Evolutionary conservation across 1,140 invertebrate species (phyloP), one percentile per base, ranked within the genome.

Genomic region (Ditylenchus dipsaci): DNA sequence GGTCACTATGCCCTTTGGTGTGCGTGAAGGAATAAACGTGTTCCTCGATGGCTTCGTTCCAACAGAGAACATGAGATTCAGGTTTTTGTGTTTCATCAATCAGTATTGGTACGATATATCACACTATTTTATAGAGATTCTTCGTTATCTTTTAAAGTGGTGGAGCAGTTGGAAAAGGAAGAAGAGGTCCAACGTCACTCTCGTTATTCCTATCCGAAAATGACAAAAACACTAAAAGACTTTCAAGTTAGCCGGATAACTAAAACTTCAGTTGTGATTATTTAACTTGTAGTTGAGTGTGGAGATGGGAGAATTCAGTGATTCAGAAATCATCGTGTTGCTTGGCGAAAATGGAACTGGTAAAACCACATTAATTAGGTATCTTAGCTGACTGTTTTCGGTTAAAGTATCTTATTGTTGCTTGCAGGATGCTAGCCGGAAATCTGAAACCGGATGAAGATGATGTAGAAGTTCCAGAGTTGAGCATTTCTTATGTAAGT

Each of bases 41-140:
- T 99, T 99, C 85, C 87, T 99, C 71, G 96, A 99, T 86, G 96
- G 96, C 49, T 98, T 97, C 87, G 93, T 99, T 3, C 95, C 95
- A 49, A 97, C 96, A 19, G 96, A 99, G 86, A 99, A 99, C 86
- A 88, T 99, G 84, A 88, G 96, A 82, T 99, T 99, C 86, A 88
- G 96, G 69, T 95, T 96, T 78, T 84, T 30, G 3, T 21, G 29
- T 23, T 9, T 23, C 21, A 93, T n/a, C 23, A 23, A 21, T 1
- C 19, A 11, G 47, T 9, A 58, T 62, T 7, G 8, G 19, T 33
- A 8, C n/a, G 17, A 11, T 64, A 19, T 17, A 63, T 72, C 17
- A 26, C 23, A 21, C 13, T 42, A 27, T 67, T 67, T 83, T 71
- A n/a, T 64, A 81, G 81, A 30, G 79, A 83, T 30, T 56, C 65